Evolutionary conservation across 2,113 vertebrate species (phyloP).

Genomic region (Mastomys natalensis): DNA sequence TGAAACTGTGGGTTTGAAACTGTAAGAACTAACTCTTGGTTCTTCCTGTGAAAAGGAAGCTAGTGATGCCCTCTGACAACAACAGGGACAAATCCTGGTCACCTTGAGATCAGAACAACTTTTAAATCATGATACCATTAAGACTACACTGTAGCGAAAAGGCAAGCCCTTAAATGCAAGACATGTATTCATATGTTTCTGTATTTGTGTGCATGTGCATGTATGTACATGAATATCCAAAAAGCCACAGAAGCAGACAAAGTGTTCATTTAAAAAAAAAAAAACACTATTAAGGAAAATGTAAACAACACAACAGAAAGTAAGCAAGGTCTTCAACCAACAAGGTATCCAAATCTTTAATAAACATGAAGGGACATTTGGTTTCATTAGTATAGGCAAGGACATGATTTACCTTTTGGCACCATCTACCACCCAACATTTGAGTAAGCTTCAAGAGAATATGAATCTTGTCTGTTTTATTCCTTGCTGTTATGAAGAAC

Average conservation of each 20-base stretch:
- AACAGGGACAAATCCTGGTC: not conserved
- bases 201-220: not conserved
- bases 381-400: not conserved
- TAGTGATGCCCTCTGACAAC: not conserved
- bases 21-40: not conserved
- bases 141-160: not conserved
- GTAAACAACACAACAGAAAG: not conserved
- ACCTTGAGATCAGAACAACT: not conserved
- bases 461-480: not conserved
- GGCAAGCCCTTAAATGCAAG: not conserved
- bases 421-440: not conserved
- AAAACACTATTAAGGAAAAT: not conserved
- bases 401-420: not conserved
- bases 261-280: not conserved
- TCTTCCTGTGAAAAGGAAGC: not conserved
- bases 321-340: not conserved
- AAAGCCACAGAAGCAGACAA: not conserved
- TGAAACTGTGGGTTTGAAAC: not conserved
- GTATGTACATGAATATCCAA: not conserved
- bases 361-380: not conserved
- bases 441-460: not conserved
- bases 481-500: not conserved
- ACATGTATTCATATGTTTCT: not conserved
- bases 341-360: not conserved
- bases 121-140: not conserved